A percentile compares a stretch with the other conserved stretches of the same genome.
These are phyloP conservation scores for Procambarus clarkii DNA, from an alignment of 1,140 invertebrate genomes.

Conservation along the genomic window DNA sequence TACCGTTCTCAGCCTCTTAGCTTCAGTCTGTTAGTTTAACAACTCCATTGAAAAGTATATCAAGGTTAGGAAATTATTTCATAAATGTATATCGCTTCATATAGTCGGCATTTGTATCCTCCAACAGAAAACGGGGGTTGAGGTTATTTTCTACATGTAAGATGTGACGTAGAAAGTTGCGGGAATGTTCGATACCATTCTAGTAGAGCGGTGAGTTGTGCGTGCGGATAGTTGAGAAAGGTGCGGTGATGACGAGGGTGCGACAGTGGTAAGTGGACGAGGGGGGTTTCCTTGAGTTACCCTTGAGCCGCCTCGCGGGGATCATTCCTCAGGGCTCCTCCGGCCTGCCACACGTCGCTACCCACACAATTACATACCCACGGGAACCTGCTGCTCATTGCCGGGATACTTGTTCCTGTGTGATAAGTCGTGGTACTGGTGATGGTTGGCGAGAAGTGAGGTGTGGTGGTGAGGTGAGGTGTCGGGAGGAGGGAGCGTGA, in stretches of 20 bases:
- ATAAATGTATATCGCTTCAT: neutral
- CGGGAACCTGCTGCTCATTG: too few relatives aligned
- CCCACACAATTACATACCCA: neutral
- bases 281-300: conserved; percentile 5
- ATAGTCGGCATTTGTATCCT: neutral
- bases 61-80: neutral
- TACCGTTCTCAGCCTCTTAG: too few relatives aligned
- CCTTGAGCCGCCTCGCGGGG: neutral
- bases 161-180: neutral
- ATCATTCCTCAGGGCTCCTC: neutral
- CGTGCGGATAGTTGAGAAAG: too few relatives aligned
- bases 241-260: neutral
- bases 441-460: neutral
- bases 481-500: neutral
- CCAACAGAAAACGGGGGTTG: neutral
- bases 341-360: neutral
- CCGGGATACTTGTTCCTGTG: too few relatives aligned
- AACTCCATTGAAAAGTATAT: too few relatives aligned
- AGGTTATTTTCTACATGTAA: neutral
- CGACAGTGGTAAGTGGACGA: neutral
- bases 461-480: neutral
- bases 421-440: too few relatives aligned
- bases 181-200: neutral
- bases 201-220: neutral
- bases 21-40: too few relatives aligned